phyloP scores from a whole-genome alignment of 2,888 invertebrate species.

The Isotomurus palustris region DNA sequence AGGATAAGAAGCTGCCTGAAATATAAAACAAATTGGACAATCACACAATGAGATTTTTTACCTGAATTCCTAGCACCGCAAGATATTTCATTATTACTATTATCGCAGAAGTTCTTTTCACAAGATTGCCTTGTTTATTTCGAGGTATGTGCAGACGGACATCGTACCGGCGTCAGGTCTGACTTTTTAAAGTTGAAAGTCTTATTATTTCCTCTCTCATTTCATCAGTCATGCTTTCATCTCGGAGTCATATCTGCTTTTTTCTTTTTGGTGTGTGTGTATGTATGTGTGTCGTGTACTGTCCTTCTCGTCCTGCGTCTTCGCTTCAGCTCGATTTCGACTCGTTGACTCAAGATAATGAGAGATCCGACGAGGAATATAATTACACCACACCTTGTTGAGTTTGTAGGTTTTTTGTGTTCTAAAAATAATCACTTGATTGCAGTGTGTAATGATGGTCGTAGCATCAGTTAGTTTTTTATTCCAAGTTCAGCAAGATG shows the following conservation, averaged over 20 bases:
- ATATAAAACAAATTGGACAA: no score
- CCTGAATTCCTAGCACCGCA: conserved; percentile 7
- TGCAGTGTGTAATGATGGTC: conserved; percentile 22
- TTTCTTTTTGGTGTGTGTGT: no score
- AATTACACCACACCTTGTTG: conserved; percentile 41
- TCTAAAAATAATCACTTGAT: conserved; percentile 30
- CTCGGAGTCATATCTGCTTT: no score
- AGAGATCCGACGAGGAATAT: conserved; percentile 17
- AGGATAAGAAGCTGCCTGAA: no score
- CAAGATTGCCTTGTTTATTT: neutral
- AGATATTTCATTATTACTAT: neutral
- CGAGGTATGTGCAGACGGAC: conserved; percentile 16
- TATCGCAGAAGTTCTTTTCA: neutral
- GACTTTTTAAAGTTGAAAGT: conserved; percentile 32
- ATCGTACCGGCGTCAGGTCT: conserved; percentile 35
- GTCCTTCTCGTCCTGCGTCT: no score
- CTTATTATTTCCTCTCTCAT: conserved; percentile 4
- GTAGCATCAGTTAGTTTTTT: neutral
- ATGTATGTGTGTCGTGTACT: no score
- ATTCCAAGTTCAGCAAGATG: conserved; percentile 7
- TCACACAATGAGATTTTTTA: no score
- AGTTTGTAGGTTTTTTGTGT: conserved; percentile 23
- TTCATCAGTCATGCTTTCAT: conserved; percentile 13
- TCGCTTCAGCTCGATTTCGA: no score
- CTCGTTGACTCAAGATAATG: no score